Evolutionary conservation across 2,888 invertebrate genomes (phyloP).

Genomic region (Sabellastarte sp.): DNA sequence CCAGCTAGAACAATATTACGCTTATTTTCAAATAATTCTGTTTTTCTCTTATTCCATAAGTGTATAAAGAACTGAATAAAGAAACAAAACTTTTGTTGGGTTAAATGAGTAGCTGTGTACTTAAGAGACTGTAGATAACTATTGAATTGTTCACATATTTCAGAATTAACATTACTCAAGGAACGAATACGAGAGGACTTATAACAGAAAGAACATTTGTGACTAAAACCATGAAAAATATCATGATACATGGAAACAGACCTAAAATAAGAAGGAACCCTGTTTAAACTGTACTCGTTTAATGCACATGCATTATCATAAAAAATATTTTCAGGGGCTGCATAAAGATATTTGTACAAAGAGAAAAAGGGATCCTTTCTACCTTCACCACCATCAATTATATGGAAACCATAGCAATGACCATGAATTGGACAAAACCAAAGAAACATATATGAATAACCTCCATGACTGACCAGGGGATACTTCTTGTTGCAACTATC

Average conservation of each 20-base stretch:
- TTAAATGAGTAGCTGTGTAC: slow-evolving; percentile 7
- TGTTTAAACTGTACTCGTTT: slow-evolving; percentile 5
- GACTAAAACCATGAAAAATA: slow-evolving; percentile 7
- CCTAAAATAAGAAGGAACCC: not conserved
- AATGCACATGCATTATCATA: slow-evolving; percentile 7
- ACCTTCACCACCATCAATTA: slow-evolving; percentile 2
- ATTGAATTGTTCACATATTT: slow-evolving; percentile 10
- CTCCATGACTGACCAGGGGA: not conserved
- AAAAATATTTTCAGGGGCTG: slow-evolving; percentile 1
- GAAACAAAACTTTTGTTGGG: slow-evolving; percentile 2
- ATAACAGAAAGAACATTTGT: slow-evolving; percentile 3
- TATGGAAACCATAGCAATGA: slow-evolving; percentile 5
- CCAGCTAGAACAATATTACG: too few relatives aligned
- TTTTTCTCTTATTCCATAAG: slow-evolving; percentile 5
- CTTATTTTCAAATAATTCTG: too few relatives aligned
- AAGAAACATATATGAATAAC: slow-evolving; percentile 1
- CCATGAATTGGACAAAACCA: slow-evolving; percentile 10
- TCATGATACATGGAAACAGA: not conserved
- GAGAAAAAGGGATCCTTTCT: slow-evolving; percentile 7
- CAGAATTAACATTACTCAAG: not conserved
- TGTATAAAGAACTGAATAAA: slow-evolving; percentile 5
- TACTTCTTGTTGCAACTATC: not conserved
- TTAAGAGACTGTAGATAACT: not conserved
- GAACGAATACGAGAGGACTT: not conserved
- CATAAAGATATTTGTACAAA: not conserved